Evolutionary conservation across 2,888 invertebrate genomes (phyloP), one percentile per base, ranked within the genome.

Genomic region (Spicauda simplicius): DNA sequence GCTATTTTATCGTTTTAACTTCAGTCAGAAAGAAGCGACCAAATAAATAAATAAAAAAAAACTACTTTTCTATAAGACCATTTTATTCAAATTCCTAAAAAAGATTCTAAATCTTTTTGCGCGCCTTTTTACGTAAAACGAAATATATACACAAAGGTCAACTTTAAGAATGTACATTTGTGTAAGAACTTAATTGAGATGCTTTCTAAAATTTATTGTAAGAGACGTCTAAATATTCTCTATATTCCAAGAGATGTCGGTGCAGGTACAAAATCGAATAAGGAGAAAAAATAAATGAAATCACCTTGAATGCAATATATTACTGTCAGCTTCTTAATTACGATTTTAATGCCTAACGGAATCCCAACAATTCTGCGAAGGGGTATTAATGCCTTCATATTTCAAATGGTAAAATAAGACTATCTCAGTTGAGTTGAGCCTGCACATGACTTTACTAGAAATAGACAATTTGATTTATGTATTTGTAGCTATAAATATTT

Each of bases 301-400:
- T 37, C 30, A 55, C 56, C 61, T 60, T 50, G 20, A 66, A 19
- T 10, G 54, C 55, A 37, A 66, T 68, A 53, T 25, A 68, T 79
- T 76, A 79, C 72, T 74, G 78, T 74, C 77, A 68, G 70, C 19
- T 73, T 72, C 71, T 77, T 83, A 81, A 83, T 79, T 77, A 72
- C 73, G 68, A 67, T 70, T 70, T 74, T 80, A 80, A 80, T 79
- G 73, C 74, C 74, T 68, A 72, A 74, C 74, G 75, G 70, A 74
- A 74, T 76, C 71, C 71, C 69, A 72, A 57, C 41, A 56, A 66
- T 66, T 66, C 60, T 37, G 66, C 66, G 57, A 45, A 68, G 67
- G 62, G 71, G 70, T 72, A 73, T 72, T 71, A 69, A 62, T 64
- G 64, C 58, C 50, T 19, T 63, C 58, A 64, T 67, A 57, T 56